Base-by-base conservation (phyloP, 2,888 invertebrate species). In the Cyaniris semiargus region DNA sequence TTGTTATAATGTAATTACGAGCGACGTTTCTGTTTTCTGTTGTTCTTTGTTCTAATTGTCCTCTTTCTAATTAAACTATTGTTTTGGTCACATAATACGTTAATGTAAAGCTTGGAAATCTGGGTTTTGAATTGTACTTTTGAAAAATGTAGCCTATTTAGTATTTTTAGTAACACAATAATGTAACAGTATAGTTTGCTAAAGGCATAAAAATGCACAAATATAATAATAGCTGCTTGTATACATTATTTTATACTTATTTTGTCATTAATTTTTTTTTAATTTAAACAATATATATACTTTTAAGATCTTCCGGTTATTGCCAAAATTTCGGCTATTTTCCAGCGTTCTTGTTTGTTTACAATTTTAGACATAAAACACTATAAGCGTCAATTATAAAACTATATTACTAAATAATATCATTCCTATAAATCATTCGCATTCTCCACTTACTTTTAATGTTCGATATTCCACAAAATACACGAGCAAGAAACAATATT, bases 11-110 rank as follows among this genome's bases (percentile, higher is more conserved):
- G 18, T 76, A 76, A 76, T 76, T 76, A 76, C 70, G 21, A 15
- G 27, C 38, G 71, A 71, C n/a, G 74, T 18, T 8, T 74, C 27
- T 74, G 74, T 80, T 78, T 77, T n/a, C 75, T 75, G 23, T 79
- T 81, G 81, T 79, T 81, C 60, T 66, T 66, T 81, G 82, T 84
- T 83, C 78, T 80, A 82, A 74, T 58, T 38, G 72, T 71, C 15
- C 13, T 66, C 66, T 66, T 18, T 66, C 27, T 31, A 66, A 66
- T 66, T 66, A 15, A 66, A 66, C 66, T 66, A 66, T 60, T 60
- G 23, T 66, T 27, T 31, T 66, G 60, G 23, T 66, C 23, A 6
- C 18, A 31, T 23, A 66, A 66, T 66, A 18, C 60, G 21, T 60
- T 66, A 27, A 66, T 60, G 23, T 7, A 3, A 60, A 13, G 23